These are phyloP conservation scores for Brachylomia viminalis DNA, from an alignment of 2,888 invertebrate species.

Conservation along the genomic window DNA sequence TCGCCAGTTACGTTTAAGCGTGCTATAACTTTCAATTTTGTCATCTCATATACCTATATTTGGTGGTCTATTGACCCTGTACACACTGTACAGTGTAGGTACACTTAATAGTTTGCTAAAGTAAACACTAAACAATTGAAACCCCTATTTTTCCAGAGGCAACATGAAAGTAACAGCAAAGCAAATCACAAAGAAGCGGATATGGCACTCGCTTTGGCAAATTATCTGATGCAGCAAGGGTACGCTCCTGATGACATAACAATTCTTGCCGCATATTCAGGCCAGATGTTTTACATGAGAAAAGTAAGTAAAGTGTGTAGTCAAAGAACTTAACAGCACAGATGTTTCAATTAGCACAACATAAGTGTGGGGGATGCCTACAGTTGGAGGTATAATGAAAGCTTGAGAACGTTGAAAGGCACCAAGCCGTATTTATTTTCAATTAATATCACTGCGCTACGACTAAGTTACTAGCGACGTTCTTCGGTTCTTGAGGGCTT, in stretches of 20 bases:
- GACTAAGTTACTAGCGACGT: too few relatives aligned
- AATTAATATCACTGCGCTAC: too few relatives aligned
- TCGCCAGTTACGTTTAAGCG: neutral
- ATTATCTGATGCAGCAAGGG: conserved; percentile 92
- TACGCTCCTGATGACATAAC: conserved; percentile 92
- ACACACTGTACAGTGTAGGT: neutral
- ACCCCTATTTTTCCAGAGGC: conserved; percentile 66
- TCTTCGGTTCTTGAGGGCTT: too few relatives aligned
- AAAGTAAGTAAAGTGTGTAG: conserved; percentile 77
- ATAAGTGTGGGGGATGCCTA: too few relatives aligned
- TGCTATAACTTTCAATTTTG: neutral
- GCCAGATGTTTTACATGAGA: conserved; percentile 92
- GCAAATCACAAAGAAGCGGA: conserved; percentile 92
- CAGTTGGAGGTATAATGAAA: too few relatives aligned
- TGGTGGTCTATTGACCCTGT: neutral
- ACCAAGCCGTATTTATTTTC: too few relatives aligned
- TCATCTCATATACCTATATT: neutral
- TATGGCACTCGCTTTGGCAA: conserved; percentile 90
- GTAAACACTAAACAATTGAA: neutral
- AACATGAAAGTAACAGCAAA: conserved; percentile 86
- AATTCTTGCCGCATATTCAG: conserved; percentile 93
- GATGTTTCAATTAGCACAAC: neutral
- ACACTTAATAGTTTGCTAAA: neutral
- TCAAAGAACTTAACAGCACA: neutral
- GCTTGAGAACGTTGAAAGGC: too few relatives aligned